Evolutionary conservation across 2,113 vertebrate species (phyloP), one percentile per base, ranked within the genome.

Genomic region (Solenodon paradoxus): DNA sequence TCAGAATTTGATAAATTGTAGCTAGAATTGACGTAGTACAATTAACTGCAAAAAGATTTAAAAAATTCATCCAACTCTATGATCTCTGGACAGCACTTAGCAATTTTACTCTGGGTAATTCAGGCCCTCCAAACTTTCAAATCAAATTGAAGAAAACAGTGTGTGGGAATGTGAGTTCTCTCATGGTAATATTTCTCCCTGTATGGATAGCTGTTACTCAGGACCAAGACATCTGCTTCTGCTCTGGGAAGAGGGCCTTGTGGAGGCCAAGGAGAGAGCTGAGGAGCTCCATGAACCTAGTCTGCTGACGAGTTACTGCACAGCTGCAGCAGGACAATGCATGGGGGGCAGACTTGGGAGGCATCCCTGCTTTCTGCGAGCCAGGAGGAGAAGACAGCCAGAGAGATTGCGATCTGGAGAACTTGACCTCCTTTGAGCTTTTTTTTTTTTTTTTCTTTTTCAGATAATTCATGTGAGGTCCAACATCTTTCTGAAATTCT

Each of bases 1-100:
- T 96, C n/a, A 20, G 85, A 85, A 40, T 78, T 38, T 94, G 95
- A 91, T 49, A 94, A 82, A 86, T 32, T 88, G 19, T 92, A 78
- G 45, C 20, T 69, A 90, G n/a, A 74, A 47, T 2, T 68, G 38
- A 85, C 63, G 19, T 2, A 66, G 38, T 32, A 59, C n/a, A 87
- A 68, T 94, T 55, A 55, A 42, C 3, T 90, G 13, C 17, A 26
- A 74, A 71, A 7, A 7, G 13, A 40, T 38, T 59, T 88, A 74
- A 40, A 79, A 40, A 74, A 51, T 72, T 64, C 57, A 88, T 9
- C 45, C 53, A 86, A 19, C 26, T 26, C 40, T 66, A 13, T 47
- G 51, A n/a, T 88, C 64, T 83, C 9, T 38, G 68, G 66, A 80
- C 7, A 55, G 35, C 90, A 30, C 1, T 66, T 13, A 69, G 61